phyloP scores from a whole-genome alignment of 2,797 vertebrate genomes.

The Crenuchus spilurus region DNA sequence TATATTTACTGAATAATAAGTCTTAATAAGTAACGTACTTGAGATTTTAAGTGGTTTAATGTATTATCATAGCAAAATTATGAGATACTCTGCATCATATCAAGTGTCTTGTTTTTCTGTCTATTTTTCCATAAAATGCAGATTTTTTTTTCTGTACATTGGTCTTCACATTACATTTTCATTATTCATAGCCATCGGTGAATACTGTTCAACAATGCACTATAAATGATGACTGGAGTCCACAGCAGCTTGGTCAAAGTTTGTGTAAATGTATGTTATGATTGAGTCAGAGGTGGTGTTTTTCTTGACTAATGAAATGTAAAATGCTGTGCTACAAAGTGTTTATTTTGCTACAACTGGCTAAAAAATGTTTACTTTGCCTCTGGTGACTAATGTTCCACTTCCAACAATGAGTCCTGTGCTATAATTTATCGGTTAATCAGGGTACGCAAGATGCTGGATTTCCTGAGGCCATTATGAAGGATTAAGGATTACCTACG shows the following conservation, averaged over 20 bases:
- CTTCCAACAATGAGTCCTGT: slow-evolving; percentile 57
- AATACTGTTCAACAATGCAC: neutral
- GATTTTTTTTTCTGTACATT: too few relatives aligned
- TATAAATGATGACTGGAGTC: neutral
- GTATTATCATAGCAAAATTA: too few relatives aligned
- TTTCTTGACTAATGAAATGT: slow-evolving; percentile 45
- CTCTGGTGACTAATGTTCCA: slow-evolving; percentile 61
- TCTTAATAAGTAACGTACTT: too few relatives aligned
- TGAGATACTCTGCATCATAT: too few relatives aligned
- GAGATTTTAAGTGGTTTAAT: too few relatives aligned
- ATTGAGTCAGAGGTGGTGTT: slow-evolving; percentile 34
- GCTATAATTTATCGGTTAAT: slow-evolving; percentile 68
- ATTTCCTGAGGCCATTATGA: slow-evolving; percentile 61
- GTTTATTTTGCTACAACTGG: slow-evolving; percentile 61
- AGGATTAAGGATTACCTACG: slow-evolving; percentile 66
- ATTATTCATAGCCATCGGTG: neutral
- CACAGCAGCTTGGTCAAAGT: neutral
- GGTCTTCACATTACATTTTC: neutral
- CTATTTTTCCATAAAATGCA: too few relatives aligned
- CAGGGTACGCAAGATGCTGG: slow-evolving; percentile 46
- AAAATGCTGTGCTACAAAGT: slow-evolving; percentile 59
- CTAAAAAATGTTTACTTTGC: slow-evolving; percentile 64
- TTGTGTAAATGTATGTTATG: slow-evolving; percentile 19
- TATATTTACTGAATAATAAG: too few relatives aligned
- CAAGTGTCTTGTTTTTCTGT: too few relatives aligned